These are phyloP conservation scores for Phorcus lineatus DNA, from an alignment of 2,888 invertebrate species.

Conservation along the genomic window DNA sequence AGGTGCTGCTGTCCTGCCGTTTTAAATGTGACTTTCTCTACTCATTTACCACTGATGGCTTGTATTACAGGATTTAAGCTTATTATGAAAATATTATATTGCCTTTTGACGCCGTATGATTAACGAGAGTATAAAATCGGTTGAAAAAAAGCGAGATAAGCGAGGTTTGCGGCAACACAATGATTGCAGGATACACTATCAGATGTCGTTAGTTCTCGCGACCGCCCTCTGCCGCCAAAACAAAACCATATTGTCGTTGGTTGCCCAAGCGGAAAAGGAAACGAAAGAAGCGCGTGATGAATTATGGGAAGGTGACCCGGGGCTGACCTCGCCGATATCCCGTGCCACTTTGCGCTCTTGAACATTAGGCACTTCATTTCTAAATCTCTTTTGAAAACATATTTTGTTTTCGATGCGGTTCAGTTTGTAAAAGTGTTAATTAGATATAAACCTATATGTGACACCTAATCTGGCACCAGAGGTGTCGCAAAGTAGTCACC, in stretches of 20 bases:
- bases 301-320: slow-evolving; percentile 18
- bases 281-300: slow-evolving; percentile 13
- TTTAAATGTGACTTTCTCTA: neutral
- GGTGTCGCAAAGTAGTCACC: neutral
- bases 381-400: slow-evolving; percentile 5
- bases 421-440: slow-evolving; percentile 18
- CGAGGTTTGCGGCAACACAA: neutral
- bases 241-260: slow-evolving; percentile 20
- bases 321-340: neutral
- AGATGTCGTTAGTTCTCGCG: slow-evolving; percentile 11
- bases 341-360: neutral
- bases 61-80: neutral
- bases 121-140: neutral
- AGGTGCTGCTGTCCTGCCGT: neutral
- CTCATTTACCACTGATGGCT: neutral
- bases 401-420: slow-evolving; percentile 1
- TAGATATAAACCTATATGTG: neutral
- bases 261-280: slow-evolving; percentile 11
- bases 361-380: neutral
- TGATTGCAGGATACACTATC: slow-evolving; percentile 8
- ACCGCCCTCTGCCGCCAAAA: neutral
- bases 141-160: neutral
- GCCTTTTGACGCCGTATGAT: slow-evolving; percentile 3
- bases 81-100: slow-evolving; percentile 7
- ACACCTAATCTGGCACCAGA: neutral